Evolutionary conservation across 2,888 invertebrate species (phyloP), one percentile per base, ranked within the genome.

Genomic region (Branchipolynoe longqiensis): DNA sequence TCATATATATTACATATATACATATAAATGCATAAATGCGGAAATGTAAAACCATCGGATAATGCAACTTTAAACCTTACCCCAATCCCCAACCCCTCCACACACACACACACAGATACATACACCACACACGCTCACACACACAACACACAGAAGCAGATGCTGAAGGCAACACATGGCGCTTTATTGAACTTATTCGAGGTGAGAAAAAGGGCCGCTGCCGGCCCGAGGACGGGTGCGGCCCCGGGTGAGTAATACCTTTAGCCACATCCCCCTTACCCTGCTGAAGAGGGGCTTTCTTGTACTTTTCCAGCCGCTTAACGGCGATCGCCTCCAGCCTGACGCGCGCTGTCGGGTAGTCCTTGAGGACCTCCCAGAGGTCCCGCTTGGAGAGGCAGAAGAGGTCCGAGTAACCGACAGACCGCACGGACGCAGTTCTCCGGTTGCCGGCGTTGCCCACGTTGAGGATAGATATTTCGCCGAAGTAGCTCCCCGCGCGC

Each of bases 371-470:
- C 94, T 99, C 99, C 99, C 98, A 99, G 97, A 99, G 98, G 95
- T 99, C 99, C 95, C 98, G 98, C 95, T 99, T 99, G 94, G 98
- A 98, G 91, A 99, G 96, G 94, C 99, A 98, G 95, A 99, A 99
- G 92, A 99, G 96, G 95, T 99, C 99, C 94, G 98, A 98, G 95
- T 99, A 99, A 91, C 99, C 99, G 89, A 99, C 99, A 87, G 98
- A 99, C 62, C 98, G 96, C 91, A 99, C 99, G 92, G 98, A 98
- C 90, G 99, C 99, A 94, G 99, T 99, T 94, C 99, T 96, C 94
- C 99, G 96, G 95, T 99, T 99, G 93, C 99, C 99, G 96, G 98
- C 98, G 94, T 98, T 98, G 95, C 99, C 99, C 93, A 94, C 93
- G 88, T 94, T 93, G 95, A 99, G 96, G 95, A 99, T 98, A 95